Base-by-base conservation (phyloP, 2,797 vertebrate genomes). In the Poecilia gillii region DNA sequence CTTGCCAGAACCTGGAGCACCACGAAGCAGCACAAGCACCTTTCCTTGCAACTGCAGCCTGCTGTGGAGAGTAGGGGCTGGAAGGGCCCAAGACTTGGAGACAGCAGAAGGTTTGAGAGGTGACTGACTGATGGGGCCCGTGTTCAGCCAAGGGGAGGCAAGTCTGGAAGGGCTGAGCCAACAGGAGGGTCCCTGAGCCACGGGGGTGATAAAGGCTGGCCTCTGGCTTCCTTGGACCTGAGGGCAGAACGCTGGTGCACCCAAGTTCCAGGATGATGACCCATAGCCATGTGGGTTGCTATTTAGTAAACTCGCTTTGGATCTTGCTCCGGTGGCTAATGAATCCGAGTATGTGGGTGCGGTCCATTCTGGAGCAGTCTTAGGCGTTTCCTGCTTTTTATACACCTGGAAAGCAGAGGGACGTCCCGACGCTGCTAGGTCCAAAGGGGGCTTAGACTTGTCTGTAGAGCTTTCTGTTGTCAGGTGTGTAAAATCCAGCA, bases 1-100 rank as follows among this genome's bases (percentile, higher is more conserved):
- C 95, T 99, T 99, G 88, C 99, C 99, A 82, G 97, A 99, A 92
- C 99, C 99, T 0, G 99, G 98, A 86, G 97, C 96, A 5, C 99
- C 99, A 93, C 98, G 97, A 74, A 99, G 96, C 90, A 99, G 93
- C 86, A 99, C 95, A 55, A 99, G 96, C 53, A 98, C 95, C 84
- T 94, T 96, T 81, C 97, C 97, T 81, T 96, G 84, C 36, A 97
- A 91, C 84, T 33, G 92, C 51, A 94, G 85, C 75, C 85, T 88
- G 79, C 71, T 91, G 64, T 81, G 13, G 11, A 47, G 74, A 9
- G 25, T 11, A 2, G 88, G 74, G 39, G 72, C 14, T 23, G 89
- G 70, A 72, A 77, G 36, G 43, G 92, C 92, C 95, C 96, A 96
- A 81, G 96, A 93, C 85, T 92, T 93, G 2, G 96, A 94, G 82